Evolutionary conservation across 2,797 vertebrate species (phyloP).

Genomic region (Crenuchus spilurus): DNA sequence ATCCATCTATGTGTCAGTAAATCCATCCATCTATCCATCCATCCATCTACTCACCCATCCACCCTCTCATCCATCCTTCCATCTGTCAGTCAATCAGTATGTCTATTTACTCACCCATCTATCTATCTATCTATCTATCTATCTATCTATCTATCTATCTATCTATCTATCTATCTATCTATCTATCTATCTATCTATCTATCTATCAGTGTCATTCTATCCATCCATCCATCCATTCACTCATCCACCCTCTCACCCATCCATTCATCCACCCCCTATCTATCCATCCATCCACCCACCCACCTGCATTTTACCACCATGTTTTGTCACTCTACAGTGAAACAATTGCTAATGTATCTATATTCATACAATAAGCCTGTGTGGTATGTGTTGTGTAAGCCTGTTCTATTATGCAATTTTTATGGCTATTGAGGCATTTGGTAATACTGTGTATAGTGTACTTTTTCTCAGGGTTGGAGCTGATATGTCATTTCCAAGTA

Average conservation of each 20-base stretch:
- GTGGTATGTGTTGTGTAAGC: constrained; percentile 24
- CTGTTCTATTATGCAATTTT: constrained; percentile 31
- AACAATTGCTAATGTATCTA: background rate
- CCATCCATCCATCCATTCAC: background rate
- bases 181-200: too few species aligned
- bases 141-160: too few species aligned
- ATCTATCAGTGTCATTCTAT: background rate
- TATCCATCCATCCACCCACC: background rate
- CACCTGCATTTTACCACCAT: background rate
- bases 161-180: background rate
- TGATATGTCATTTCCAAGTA: constrained; percentile 8
- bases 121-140: too few species aligned
- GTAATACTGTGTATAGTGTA: constrained; percentile 29
- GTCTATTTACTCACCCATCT: too few species aligned
- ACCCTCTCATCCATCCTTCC: too few species aligned
- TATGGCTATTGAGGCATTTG: constrained; percentile 23
- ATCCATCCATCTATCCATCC: too few species aligned
- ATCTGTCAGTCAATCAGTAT: too few species aligned
- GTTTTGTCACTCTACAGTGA: background rate
- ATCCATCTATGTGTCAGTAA: too few species aligned
- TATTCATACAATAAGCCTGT: constrained; percentile 7
- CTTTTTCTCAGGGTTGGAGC: constrained; percentile 18
- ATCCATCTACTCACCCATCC: too few species aligned
- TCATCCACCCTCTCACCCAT: too few species aligned
- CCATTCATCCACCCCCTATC: background rate